phyloP scores from a whole-genome alignment of 2,113 vertebrate species.

The Nansenia antarctica region DNA sequence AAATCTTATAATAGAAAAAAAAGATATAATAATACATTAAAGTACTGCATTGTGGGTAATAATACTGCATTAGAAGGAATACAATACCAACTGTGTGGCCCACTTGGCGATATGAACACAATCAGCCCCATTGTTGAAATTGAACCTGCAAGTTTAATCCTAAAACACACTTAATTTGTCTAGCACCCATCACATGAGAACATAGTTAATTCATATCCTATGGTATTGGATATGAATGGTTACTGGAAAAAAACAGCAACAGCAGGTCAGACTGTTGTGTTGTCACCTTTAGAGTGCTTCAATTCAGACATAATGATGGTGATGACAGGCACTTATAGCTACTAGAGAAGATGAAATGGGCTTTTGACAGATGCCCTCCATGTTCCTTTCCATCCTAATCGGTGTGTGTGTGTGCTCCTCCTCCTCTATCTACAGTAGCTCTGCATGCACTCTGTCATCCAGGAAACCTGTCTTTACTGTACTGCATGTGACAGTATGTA shows the following conservation, averaged over 20 bases:
- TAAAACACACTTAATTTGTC: not conserved
- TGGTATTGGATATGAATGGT: too few species aligned
- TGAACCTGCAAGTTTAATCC: not conserved
- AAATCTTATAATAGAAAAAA: conserved; percentile 24
- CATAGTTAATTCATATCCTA: too few species aligned
- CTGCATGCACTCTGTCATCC: not conserved
- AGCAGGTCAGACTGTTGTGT: not conserved
- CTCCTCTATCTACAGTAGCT: not conserved
- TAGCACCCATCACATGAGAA: not conserved
- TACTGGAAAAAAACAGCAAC: not conserved
- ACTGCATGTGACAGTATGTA: too few species aligned
- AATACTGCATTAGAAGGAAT: too few species aligned
- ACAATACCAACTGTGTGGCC: not conserved
- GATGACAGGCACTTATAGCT: not conserved
- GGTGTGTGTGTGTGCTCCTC: not conserved
- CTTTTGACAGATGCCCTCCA: not conserved
- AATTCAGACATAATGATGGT: not conserved
- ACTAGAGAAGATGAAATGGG: too few species aligned
- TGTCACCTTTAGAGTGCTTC: not conserved
- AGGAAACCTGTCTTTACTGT: not conserved
- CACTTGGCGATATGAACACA: too few species aligned
- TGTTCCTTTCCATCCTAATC: not conserved
- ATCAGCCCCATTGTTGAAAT: too few species aligned
- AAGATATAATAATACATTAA: not conserved
- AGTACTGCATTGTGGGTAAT: not conserved